A percentile compares a stretch with the other conserved stretches of the same genome.
Evolutionary conservation across 1,140 invertebrate genomes (phyloP).

Genomic region (Probaryconus sp.): DNA sequence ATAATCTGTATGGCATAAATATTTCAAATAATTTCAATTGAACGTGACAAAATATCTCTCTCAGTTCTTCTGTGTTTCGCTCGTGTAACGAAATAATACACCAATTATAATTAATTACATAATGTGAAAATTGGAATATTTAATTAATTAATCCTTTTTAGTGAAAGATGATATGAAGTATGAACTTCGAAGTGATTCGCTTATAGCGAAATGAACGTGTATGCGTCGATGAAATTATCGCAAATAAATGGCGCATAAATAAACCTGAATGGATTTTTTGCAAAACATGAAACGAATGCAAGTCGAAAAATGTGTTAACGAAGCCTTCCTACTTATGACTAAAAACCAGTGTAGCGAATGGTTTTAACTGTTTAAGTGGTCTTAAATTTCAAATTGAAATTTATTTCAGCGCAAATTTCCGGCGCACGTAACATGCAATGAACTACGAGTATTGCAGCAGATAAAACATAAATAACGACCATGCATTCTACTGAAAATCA

Average conservation of each 20-base stretch:
- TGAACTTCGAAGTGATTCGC: too few relatives aligned
- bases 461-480: constrained; percentile 51
- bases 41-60: constrained; percentile 28
- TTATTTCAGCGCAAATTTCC: constrained; percentile 39
- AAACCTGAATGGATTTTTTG: constrained; percentile 22
- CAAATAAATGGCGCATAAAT: constrained; percentile 25
- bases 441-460: constrained; percentile 40
- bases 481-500: constrained; percentile 51
- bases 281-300: constrained; percentile 5
- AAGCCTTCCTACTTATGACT: constrained; percentile 23
- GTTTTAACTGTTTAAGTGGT: constrained; percentile 33
- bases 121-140: constrained; percentile 22
- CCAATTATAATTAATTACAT: constrained; percentile 36
- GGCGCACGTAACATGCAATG: constrained; percentile 42
- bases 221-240: background rate
- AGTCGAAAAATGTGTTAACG: constrained; percentile 29
- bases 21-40: constrained; percentile 21
- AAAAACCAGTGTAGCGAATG: constrained; percentile 22
- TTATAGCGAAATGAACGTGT: too few relatives aligned
- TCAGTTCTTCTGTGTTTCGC: constrained; percentile 27
- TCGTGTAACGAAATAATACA: constrained; percentile 28
- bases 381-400: constrained; percentile 36
- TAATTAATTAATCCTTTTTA: too few relatives aligned
- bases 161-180: too few relatives aligned
- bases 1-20: too few relatives aligned